phyloP scores from a whole-genome alignment of 2,113 vertebrate species.

The Ceyx cyanopectus region DNA sequence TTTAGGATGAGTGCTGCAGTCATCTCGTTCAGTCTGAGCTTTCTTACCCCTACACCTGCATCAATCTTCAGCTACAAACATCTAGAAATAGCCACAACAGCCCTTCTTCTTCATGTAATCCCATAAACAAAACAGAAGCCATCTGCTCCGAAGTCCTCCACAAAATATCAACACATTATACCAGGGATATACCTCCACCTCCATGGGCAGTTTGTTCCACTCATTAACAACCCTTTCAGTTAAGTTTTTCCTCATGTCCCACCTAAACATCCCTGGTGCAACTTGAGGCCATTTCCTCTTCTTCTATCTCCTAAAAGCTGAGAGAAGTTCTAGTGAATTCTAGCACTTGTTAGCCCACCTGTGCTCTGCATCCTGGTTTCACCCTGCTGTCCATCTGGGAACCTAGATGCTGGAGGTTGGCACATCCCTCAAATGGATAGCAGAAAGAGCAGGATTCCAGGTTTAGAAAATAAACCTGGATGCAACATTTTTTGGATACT shows the following conservation, averaged over 20 bases:
- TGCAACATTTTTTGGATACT: background rate
- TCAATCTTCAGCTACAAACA: background rate
- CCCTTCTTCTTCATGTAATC: background rate
- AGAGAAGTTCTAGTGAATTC: background rate
- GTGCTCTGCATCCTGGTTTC: background rate
- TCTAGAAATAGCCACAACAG: background rate
- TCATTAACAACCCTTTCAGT: too few species aligned
- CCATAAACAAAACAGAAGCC: background rate
- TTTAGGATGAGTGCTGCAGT: background rate
- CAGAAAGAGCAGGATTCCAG: background rate
- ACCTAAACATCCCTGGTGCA: too few species aligned
- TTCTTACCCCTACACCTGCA: background rate
- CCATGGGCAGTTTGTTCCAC: too few species aligned
- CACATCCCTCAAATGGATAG: background rate
- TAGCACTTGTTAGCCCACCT: background rate
- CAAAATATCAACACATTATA: background rate
- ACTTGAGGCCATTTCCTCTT: too few species aligned
- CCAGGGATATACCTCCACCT: too few species aligned
- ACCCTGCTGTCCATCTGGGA: background rate
- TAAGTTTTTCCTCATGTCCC: too few species aligned
- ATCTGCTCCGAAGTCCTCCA: background rate
- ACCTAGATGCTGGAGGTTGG: background rate
- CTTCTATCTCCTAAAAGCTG: too few species aligned
- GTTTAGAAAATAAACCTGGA: background rate
- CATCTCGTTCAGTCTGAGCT: background rate